phyloP scores from a whole-genome alignment of 1,140 invertebrate species.

The Bilobella aurantiaca region DNA sequence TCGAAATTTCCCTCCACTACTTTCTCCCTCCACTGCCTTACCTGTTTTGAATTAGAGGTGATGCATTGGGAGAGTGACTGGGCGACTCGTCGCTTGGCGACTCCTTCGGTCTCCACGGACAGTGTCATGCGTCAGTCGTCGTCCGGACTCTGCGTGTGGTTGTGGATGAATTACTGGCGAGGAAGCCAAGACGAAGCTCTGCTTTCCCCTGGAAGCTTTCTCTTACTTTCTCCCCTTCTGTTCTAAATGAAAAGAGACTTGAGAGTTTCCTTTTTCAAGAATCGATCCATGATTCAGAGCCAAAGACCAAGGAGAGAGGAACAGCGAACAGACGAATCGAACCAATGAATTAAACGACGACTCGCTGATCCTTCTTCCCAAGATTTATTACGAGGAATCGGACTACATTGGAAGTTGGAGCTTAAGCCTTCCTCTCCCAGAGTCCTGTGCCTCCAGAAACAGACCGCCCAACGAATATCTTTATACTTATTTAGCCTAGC shows the following conservation, averaged over 20 bases:
- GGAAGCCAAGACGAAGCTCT: not conserved
- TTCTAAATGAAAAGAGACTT: constrained; percentile 6
- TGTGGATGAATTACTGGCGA: not conserved
- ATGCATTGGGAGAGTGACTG: no score
- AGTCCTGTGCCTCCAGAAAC: not conserved
- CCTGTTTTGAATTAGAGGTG: not conserved
- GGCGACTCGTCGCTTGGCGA: no score
- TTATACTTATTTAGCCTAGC: constrained; percentile 2
- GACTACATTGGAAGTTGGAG: not conserved
- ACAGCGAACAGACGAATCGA: constrained; percentile 2
- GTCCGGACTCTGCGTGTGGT: not conserved
- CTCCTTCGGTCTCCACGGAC: no score
- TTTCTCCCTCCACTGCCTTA: not conserved
- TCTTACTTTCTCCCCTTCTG: not conserved
- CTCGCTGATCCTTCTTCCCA: constrained; percentile 5
- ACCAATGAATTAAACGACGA: constrained; percentile 9
- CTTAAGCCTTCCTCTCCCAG: not conserved
- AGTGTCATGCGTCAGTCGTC: not conserved
- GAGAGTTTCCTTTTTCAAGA: constrained; percentile 7
- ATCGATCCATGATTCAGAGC: constrained; percentile 6
- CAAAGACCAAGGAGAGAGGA: not conserved
- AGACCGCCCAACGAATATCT: constrained; percentile 1
- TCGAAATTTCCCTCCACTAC: not conserved
- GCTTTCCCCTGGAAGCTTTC: not conserved
- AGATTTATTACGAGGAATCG: constrained; percentile 7